These are phyloP conservation scores for Calephelis perditalis DNA, from an alignment of 2,888 invertebrate genomes.

Conservation along the genomic window DNA sequence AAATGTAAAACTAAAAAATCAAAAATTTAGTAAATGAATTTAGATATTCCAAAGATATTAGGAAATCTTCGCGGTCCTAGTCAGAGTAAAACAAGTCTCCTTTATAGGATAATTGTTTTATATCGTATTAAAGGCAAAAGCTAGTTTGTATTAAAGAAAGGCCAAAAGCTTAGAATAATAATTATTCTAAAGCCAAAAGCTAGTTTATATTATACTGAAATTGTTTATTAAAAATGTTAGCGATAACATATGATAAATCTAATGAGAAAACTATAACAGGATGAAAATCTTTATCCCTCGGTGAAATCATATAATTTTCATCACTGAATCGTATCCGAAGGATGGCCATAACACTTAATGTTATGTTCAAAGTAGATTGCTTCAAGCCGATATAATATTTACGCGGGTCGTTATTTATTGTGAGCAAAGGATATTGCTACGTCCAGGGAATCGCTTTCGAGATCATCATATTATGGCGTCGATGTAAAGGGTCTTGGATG, in stretches of 20 bases:
- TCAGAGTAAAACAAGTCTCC: too few relatives aligned
- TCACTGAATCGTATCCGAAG: conserved; percentile 29
- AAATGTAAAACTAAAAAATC: too few relatives aligned
- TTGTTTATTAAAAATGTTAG: too few relatives aligned
- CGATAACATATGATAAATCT: neutral
- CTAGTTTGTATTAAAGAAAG: too few relatives aligned
- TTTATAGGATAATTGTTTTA: too few relatives aligned
- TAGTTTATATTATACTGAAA: too few relatives aligned
- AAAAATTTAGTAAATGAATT: too few relatives aligned
- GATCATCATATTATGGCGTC: conserved; percentile 32
- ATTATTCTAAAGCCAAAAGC: neutral
- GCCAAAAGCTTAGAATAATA: neutral
- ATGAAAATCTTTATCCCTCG: conserved; percentile 14
- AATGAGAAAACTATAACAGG: conserved; percentile 5
- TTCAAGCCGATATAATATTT: conserved; percentile 56
- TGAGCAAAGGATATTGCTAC: conserved; percentile 49
- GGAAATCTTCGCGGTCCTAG: too few relatives aligned
- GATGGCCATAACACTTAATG: conserved; percentile 44
- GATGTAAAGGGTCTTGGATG: conserved; percentile 41
- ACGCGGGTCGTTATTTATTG: conserved; percentile 45
- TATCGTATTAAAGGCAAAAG: too few relatives aligned
- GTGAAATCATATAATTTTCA: conserved; percentile 26
- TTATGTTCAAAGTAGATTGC: conserved; percentile 55
- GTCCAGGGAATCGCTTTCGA: conserved; percentile 34
- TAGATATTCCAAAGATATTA: too few relatives aligned